Conservation (phyloP, 2,888 invertebrate genomes). For the Tinea semifulvella region DNA sequence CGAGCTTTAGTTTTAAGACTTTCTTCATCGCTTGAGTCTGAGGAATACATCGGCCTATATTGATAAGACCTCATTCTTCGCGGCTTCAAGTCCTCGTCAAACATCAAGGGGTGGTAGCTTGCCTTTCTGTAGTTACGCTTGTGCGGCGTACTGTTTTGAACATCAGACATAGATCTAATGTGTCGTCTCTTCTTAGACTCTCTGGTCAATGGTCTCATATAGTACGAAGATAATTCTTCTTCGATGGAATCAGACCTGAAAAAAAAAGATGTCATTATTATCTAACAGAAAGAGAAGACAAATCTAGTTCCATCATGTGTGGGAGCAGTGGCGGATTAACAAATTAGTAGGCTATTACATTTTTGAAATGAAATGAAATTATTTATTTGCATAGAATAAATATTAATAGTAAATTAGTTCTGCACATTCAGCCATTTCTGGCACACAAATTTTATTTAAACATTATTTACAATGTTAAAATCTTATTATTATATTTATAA, state of each 20-base stretch:
- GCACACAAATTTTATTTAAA: no score
- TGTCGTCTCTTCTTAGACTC: constrained; percentile 50
- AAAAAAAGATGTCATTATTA: constrained; percentile 17
- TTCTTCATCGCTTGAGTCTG: constrained; percentile 42
- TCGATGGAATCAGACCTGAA: constrained; percentile 45
- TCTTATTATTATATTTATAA: no score
- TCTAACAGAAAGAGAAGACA: no score
- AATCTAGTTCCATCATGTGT: no score
- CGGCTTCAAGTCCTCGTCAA: constrained; percentile 52
- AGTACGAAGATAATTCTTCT: constrained; percentile 31
- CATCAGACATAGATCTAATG: constrained; percentile 59
- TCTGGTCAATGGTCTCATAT: constrained; percentile 42
- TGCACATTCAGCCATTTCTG: no score
- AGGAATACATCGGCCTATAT: constrained; percentile 39
- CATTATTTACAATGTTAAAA: no score
- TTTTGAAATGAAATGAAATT: no score
- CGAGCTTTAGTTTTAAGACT: constrained; percentile 30
- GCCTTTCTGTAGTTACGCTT: constrained; percentile 38
- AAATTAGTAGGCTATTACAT: no score
- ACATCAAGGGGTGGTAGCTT: constrained; percentile 42
- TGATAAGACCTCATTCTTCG: constrained; percentile 38
- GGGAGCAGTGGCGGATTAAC: no score
- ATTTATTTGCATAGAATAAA: no score
- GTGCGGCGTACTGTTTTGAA: constrained; percentile 55
- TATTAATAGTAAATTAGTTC: no score